Percentiles rank a stretch among this genome's conserved stretches.
phyloP scores from a whole-genome alignment of 2,888 invertebrate species.

The Hirudinaria manillensis region DNA sequence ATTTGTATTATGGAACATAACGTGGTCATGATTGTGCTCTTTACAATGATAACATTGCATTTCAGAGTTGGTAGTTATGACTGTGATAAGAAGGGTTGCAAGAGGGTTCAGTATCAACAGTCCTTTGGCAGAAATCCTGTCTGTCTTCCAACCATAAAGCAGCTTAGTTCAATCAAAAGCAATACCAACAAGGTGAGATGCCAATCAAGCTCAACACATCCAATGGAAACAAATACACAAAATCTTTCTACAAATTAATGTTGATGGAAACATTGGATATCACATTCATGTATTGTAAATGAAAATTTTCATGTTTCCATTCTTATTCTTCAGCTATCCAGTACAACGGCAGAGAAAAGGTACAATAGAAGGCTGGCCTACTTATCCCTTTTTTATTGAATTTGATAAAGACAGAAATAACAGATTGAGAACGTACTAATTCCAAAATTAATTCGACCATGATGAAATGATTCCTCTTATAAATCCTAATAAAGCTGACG shows the following conservation, averaged over 20 bases:
- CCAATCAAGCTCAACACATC: background rate
- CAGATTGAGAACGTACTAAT: too few relatives aligned
- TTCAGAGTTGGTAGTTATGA: constrained; percentile 22
- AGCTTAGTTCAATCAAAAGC: constrained; percentile 51
- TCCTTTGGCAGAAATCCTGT: constrained; percentile 53
- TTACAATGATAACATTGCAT: too few relatives aligned
- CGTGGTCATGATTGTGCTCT: too few relatives aligned
- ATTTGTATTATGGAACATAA: background rate
- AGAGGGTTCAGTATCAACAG: constrained; percentile 53
- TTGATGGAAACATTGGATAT: too few relatives aligned
- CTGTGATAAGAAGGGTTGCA: constrained; percentile 36
- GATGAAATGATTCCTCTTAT: too few relatives aligned
- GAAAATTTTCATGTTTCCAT: background rate
- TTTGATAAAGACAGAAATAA: background rate
- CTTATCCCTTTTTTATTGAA: constrained; percentile 36
- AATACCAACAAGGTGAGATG: constrained; percentile 52
- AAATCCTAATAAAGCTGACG: too few relatives aligned
- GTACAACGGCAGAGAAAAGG: constrained; percentile 53
- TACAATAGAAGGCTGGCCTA: constrained; percentile 52
- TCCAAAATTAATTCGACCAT: too few relatives aligned
- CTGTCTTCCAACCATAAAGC: constrained; percentile 47
- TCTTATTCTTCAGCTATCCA: constrained; percentile 46
- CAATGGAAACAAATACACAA: too few relatives aligned
- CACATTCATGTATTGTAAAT: background rate
- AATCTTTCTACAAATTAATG: too few relatives aligned